A percentile compares a stretch with the other conserved stretches of the same genome.
phyloP scores from a whole-genome alignment of 2,888 invertebrate species.

The Hyppa rectilinea region DNA sequence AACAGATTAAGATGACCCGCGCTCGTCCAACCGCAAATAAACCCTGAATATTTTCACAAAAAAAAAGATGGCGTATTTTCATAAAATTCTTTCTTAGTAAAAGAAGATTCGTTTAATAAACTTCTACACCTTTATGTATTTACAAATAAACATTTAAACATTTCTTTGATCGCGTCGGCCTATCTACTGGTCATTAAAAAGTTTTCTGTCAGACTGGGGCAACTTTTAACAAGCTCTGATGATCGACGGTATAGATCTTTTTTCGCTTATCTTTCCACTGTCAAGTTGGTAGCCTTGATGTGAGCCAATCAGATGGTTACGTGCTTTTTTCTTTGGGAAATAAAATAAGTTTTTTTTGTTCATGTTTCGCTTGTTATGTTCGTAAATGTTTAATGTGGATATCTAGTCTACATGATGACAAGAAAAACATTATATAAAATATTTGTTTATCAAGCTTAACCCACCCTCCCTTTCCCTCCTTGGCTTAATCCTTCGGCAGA shows the following conservation, averaged over 20 bases:
- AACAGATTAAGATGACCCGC: background rate
- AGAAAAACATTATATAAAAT: background rate
- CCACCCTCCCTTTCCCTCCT: no score
- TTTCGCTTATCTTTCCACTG: slow-evolving; percentile 57
- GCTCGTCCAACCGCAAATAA: background rate
- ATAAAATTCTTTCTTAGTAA: background rate
- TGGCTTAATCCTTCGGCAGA: no score
- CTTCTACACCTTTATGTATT: slow-evolving; percentile 51
- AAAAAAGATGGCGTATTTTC: background rate
- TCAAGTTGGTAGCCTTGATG: slow-evolving; percentile 44
- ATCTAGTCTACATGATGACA: background rate
- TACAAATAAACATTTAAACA: slow-evolving; percentile 65
- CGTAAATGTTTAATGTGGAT: background rate
- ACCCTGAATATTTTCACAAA: background rate
- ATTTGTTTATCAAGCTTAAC: background rate
- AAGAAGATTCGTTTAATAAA: slow-evolving; percentile 30
- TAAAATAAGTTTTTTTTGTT: slow-evolving; percentile 1
- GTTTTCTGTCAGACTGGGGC: slow-evolving; percentile 51
- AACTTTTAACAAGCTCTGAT: slow-evolving; percentile 69
- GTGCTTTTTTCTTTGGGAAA: slow-evolving; percentile 34
- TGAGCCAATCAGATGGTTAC: slow-evolving; percentile 40
- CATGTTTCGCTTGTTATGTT: background rate
- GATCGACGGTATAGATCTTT: slow-evolving; percentile 63
- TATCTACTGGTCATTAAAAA: slow-evolving; percentile 66
- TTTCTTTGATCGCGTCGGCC: slow-evolving; percentile 67